Evolutionary conservation across 2,888 invertebrate genomes (phyloP).

Genomic region (Epiblema foenella): DNA sequence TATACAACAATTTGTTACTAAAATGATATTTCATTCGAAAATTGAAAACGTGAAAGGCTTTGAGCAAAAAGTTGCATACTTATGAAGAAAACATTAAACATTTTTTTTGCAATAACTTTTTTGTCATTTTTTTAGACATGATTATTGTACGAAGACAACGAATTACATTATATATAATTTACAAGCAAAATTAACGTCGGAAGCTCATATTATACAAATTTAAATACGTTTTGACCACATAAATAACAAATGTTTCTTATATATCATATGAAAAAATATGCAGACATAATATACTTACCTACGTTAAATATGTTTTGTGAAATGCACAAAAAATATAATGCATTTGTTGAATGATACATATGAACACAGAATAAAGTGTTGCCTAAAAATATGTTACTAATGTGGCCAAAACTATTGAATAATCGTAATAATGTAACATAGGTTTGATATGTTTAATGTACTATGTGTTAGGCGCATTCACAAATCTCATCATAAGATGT

Average conservation of each 20-base stretch:
- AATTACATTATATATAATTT: slow-evolving; percentile 56
- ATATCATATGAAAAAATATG: too few species aligned
- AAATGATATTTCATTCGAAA: slow-evolving; percentile 35
- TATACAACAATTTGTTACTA: slow-evolving; percentile 51
- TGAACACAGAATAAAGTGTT: too few species aligned
- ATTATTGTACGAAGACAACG: slow-evolving; percentile 65
- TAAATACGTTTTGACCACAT: slow-evolving; percentile 40
- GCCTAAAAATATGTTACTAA: slow-evolving; percentile 48
- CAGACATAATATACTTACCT: too few species aligned
- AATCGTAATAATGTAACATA: slow-evolving; percentile 62
- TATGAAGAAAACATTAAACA: slow-evolving; percentile 61
- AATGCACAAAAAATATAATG: too few species aligned
- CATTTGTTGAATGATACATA: too few species aligned
- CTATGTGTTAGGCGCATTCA: slow-evolving; percentile 74
- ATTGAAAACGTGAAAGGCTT: slow-evolving; percentile 57
- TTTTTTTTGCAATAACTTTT: slow-evolving; percentile 51
- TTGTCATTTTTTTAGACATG: slow-evolving; percentile 70
- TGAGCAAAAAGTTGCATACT: slow-evolving; percentile 79
- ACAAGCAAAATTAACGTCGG: slow-evolving; percentile 75
- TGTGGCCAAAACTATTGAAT: slow-evolving; percentile 51
- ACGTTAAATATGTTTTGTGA: too few species aligned
- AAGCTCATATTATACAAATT: slow-evolving; percentile 62
- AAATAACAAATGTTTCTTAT: slow-evolving; percentile 15
- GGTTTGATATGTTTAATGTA: slow-evolving; percentile 82
- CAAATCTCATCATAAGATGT: slow-evolving; percentile 70